These are phyloP conservation scores for Mormoops blainvillei DNA, from an alignment of 2,113 vertebrate genomes.

Conservation along the genomic window DNA sequence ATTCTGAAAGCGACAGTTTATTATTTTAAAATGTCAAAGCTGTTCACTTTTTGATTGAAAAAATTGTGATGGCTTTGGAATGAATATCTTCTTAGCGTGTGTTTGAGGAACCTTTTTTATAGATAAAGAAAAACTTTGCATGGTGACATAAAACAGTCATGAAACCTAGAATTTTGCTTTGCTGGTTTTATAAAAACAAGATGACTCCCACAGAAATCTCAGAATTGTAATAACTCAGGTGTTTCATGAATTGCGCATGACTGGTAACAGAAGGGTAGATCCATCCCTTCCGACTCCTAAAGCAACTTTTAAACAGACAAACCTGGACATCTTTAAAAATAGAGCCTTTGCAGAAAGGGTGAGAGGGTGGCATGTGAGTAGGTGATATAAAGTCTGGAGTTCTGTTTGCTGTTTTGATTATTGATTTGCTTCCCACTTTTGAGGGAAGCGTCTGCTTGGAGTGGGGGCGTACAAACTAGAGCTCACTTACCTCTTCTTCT, in stretches of 20 bases:
- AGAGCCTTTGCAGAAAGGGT: neutral
- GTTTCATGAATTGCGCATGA: neutral
- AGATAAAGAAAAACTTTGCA: neutral
- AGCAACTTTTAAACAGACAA: neutral
- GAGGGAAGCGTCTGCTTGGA: neutral
- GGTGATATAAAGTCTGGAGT: neutral
- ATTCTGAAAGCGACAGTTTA: conserved; percentile 49
- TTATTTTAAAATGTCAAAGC: conserved; percentile 60
- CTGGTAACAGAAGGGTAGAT: neutral
- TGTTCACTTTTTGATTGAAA: conserved; percentile 47
- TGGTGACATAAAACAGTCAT: conserved; percentile 28
- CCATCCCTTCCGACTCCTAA: neutral
- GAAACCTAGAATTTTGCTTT: conserved; percentile 54
- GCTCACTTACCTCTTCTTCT: neutral
- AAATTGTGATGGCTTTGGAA: neutral
- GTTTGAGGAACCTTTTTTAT: conserved; percentile 1
- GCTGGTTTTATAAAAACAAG: conserved; percentile 34
- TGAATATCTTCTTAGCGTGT: neutral
- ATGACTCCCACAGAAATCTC: neutral
- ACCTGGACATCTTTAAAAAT: neutral
- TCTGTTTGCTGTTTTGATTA: neutral
- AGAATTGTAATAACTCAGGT: neutral
- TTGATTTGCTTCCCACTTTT: neutral
- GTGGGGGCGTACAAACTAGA: neutral
- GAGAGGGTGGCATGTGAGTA: neutral